These are phyloP conservation scores for Patella ulyssiponensis DNA, from an alignment of 2,888 invertebrate species.

Conservation along the genomic window DNA sequence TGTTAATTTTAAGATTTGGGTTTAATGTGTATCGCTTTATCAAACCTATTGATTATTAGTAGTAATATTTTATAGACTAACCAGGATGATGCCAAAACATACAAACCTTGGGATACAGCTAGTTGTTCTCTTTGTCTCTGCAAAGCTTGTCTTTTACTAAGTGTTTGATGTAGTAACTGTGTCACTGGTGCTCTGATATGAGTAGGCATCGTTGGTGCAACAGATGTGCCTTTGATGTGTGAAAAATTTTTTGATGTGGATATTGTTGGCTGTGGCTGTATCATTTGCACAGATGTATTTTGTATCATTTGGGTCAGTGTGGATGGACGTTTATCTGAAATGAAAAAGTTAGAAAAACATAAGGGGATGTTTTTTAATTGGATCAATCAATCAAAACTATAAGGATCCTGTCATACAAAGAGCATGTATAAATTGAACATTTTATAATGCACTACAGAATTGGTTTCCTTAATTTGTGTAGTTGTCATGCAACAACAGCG, in stretches of 20 bases:
- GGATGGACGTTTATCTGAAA: not conserved
- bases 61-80: no score
- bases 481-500: no score
- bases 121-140: conserved; percentile 25
- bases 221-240: conserved; percentile 15
- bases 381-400: no score
- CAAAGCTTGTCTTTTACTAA: conserved; percentile 53
- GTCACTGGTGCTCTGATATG: conserved; percentile 50
- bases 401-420: no score
- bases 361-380: no score
- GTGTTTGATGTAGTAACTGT: conserved; percentile 56
- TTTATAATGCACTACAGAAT: no score
- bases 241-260: conserved; percentile 12
- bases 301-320: not conserved
- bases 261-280: conserved; percentile 45
- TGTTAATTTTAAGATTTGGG: no score
- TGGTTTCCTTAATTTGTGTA: no score
- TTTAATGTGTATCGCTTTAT: no score
- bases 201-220: conserved; percentile 18
- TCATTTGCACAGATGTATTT: not conserved
- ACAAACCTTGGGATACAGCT: not conserved
- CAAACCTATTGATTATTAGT: no score
- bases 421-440: no score
- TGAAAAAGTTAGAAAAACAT: not conserved
- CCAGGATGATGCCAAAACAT: no score